Base-by-base conservation (phyloP, 2,113 vertebrate species). In the Accipiter cooperii region DNA sequence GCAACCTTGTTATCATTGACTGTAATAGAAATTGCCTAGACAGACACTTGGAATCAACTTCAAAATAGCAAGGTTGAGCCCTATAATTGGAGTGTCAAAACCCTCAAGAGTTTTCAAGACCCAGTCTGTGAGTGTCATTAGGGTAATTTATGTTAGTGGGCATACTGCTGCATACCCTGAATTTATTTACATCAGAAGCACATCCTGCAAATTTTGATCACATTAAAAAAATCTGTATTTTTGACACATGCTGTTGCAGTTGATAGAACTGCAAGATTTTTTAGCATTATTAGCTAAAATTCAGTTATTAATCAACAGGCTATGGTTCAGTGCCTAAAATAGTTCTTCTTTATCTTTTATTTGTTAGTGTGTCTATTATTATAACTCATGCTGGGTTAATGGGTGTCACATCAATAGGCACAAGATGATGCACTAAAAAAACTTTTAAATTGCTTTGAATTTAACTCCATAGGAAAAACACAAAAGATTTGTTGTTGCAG, bases 211-310 rank as follows among this genome's bases (percentile, higher is more conserved):
- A 74, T 79, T 93, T 88, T 34, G 82, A 9, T 81, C 57, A n/a
- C 22, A 13, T 64, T 28, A 12, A 49, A 40, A 78, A 69, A 77
- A 31, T 49, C 38, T 80, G 20, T 87, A 52, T 79, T 95, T 96
- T 83, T 57, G 5, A 61, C 42, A 76, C 29, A 84, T 64, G 65
- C 57, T 90, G 46, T 61, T 96, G 83, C 60, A 60, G 12, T 75
- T 68, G 49, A 58, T 74, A 84, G 25, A 75, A 74, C 25, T 75
- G 69, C 36, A 93, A 78, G 36, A 3, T 51, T 66, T 90, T 71
- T 90, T 89, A 28, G 75, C 52, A 65, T 83, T 93, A 63, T 91
- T 97, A 88, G 36, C 38, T 88, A 84, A 91, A 76, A 80, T 85
- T 82, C 42, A 47, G n/a, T 66, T 94, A 78, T 87, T 84, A 81